These are phyloP conservation scores for Brienomyrus longianalis DNA, from an alignment of 2,113 vertebrate species.

Conservation along the genomic window DNA sequence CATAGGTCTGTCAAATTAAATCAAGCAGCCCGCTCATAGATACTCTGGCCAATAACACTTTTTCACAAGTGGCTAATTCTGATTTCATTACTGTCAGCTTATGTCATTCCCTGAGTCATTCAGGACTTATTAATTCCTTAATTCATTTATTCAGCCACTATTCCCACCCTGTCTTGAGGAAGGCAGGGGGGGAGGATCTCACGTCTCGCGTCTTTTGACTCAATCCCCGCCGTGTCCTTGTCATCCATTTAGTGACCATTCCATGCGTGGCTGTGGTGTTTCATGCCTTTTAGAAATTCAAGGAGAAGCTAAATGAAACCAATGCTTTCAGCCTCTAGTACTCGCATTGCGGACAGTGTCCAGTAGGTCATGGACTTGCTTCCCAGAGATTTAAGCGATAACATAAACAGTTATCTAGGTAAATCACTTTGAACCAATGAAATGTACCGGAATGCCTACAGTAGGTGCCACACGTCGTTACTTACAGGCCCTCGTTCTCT, in stretches of 20 bases:
- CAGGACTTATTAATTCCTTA: conserved; percentile 67
- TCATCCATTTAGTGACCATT: not conserved
- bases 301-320: not conserved
- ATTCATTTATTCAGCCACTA: conserved; percentile 56
- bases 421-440: not conserved
- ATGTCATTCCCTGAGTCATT: conserved; percentile 59
- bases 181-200: not conserved
- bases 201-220: too few species aligned
- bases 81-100: conserved; percentile 63
- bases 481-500: conserved; percentile 24
- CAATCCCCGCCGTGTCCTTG: not conserved
- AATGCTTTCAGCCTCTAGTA: not conserved
- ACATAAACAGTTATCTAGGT: not conserved
- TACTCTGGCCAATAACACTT: conserved; percentile 58
- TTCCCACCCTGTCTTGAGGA: conserved; percentile 31
- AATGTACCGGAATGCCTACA: not conserved
- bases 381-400: not conserved
- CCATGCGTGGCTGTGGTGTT: not conserved
- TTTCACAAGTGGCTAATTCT: conserved; percentile 66
- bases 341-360: not conserved
- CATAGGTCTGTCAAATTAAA: conserved; percentile 65
- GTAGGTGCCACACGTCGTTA: not conserved
- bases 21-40: conserved; percentile 59
- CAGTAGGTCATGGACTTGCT: not conserved
- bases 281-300: not conserved